phyloP scores from a whole-genome alignment of 2,888 invertebrate genomes.

The Chrysolina haemoptera region DNA sequence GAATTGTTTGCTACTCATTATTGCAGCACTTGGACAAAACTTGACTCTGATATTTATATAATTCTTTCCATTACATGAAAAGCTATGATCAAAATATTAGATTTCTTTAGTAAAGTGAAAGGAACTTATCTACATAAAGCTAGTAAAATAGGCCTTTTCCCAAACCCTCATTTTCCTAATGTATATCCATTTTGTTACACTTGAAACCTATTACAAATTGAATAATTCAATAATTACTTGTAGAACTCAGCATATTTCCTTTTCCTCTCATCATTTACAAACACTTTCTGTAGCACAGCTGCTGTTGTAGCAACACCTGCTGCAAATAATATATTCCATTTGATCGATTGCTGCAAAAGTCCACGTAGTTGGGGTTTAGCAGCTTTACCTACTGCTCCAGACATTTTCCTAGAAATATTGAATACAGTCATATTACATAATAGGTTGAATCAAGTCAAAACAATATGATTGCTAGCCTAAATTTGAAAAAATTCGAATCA shows the following conservation, averaged over 20 bases:
- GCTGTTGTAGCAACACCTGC: conserved; percentile 59
- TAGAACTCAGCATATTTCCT: conserved; percentile 81
- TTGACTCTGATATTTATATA: too few species aligned
- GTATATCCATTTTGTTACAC: too few species aligned
- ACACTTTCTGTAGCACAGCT: conserved; percentile 70
- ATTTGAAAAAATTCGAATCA: too few species aligned
- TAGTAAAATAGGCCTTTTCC: too few species aligned
- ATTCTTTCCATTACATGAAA: too few species aligned
- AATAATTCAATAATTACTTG: conserved; percentile 73
- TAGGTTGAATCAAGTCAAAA: neutral
- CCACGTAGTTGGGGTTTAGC: conserved; percentile 78
- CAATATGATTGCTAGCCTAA: neutral
- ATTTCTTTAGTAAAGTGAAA: too few species aligned
- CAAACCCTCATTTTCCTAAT: too few species aligned
- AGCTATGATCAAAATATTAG: too few species aligned
- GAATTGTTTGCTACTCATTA: too few species aligned
- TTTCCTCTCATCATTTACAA: conserved; percentile 73
- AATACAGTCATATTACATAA: conserved; percentile 23
- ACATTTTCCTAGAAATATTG: conserved; percentile 43
- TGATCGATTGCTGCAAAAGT: conserved; percentile 77
- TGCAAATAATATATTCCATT: conserved; percentile 68
- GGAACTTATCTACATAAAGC: too few species aligned
- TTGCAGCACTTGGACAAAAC: too few species aligned
- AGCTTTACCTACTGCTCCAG: conserved; percentile 41
- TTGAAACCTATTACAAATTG: too few species aligned